These are phyloP conservation scores for Myripristis murdjan DNA, from an alignment of 2,797 vertebrate genomes.

Conservation along the genomic window DNA sequence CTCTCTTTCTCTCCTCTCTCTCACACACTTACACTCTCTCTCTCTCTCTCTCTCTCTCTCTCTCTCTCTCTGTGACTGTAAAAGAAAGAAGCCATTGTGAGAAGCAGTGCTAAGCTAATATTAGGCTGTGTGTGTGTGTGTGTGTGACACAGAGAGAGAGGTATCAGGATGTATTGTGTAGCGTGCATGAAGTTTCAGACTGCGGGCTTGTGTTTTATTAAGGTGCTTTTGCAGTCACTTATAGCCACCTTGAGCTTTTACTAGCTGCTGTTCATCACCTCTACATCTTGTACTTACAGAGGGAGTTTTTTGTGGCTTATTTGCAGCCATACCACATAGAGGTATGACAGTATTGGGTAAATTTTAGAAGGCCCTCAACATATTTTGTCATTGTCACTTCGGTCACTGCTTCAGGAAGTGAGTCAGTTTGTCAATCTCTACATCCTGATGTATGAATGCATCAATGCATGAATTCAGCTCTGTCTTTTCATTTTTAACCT, in stretches of 20 bases:
- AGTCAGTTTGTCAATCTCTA: constrained; percentile 6
- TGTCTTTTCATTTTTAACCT: too few relatives aligned
- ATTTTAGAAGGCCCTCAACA: not conserved
- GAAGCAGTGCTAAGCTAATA: constrained; percentile 39
- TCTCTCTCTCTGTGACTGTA: constrained; percentile 35
- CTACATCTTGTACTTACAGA: too few relatives aligned
- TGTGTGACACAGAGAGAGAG: constrained; percentile 13
- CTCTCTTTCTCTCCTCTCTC: too few relatives aligned
- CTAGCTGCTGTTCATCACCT: too few relatives aligned
- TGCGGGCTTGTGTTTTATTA: constrained; percentile 35
- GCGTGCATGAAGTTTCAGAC: constrained; percentile 45
- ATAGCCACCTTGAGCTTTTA: constrained; percentile 18
- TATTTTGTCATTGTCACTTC: constrained; percentile 19
- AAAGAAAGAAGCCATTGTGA: constrained; percentile 62
- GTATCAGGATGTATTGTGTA: not conserved
- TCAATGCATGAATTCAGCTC: too few relatives aligned
- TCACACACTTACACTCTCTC: too few relatives aligned
- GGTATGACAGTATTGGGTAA: too few relatives aligned
- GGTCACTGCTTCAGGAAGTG: constrained; percentile 48
- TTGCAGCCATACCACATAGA: too few relatives aligned
- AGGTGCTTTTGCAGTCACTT: constrained; percentile 3
- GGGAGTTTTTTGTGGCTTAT: too few relatives aligned
- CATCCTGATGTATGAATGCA: too few relatives aligned
- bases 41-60: constrained; percentile 17
- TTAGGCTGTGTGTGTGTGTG: constrained; percentile 37